Conservation (phyloP, 2,797 vertebrate species). For the Poeciliopsis turneri region DNA sequence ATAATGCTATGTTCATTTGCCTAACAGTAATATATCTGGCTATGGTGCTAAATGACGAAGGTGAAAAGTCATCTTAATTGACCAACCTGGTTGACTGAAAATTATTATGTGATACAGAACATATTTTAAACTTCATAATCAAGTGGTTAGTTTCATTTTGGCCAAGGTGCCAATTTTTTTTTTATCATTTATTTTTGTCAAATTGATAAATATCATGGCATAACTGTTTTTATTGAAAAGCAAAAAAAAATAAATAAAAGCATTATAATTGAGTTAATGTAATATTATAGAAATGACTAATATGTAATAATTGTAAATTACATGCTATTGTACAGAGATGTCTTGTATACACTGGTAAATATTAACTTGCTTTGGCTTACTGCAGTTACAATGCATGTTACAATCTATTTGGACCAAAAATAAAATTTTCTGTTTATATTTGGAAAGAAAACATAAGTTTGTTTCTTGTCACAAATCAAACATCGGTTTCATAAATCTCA, state of each 20-base stretch:
- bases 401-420: too few relatives aligned
- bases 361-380: background rate
- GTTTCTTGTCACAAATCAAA: background rate
- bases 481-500: background rate
- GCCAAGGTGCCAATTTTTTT: background rate
- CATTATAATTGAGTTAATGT: background rate
- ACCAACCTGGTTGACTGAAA: background rate
- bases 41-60: constrained; percentile 18
- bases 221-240: background rate
- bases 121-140: constrained; percentile 1
- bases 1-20: constrained; percentile 47
- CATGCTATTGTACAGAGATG: background rate
- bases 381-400: too few relatives aligned
- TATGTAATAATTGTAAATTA: background rate
- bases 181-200: background rate
- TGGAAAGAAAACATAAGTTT: too few relatives aligned
- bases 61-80: constrained; percentile 8
- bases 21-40: constrained; percentile 15
- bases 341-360: background rate
- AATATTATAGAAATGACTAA: background rate
- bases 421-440: too few relatives aligned
- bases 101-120: background rate
- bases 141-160: constrained; percentile 3
- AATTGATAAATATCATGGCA: background rate
- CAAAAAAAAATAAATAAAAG: background rate